A percentile compares a stretch with the other conserved stretches of the same genome.
phyloP scores from a whole-genome alignment of 2,888 invertebrate genomes.

The Pelosia muscerda region DNA sequence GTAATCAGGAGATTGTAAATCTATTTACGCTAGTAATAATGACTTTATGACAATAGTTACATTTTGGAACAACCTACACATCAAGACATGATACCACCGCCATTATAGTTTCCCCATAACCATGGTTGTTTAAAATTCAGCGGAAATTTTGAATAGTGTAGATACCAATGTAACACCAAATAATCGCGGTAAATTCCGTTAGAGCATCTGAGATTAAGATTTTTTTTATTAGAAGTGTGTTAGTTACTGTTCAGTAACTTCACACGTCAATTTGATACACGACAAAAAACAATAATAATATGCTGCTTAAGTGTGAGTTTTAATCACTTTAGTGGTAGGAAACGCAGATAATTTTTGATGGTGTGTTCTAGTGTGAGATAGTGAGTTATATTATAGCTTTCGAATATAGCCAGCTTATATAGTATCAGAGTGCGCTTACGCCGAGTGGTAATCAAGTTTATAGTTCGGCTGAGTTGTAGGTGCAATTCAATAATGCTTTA shows the following conservation, averaged over 20 bases:
- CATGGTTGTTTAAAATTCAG: not conserved
- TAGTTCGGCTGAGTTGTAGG: slow-evolving; percentile 1
- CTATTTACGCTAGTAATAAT: no score
- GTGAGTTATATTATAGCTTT: not conserved
- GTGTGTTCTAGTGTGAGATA: not conserved
- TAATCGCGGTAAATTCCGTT: not conserved
- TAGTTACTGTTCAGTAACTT: not conserved
- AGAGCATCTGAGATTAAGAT: not conserved
- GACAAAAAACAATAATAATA: not conserved
- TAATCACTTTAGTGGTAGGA: no score
- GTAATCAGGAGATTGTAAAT: no score
- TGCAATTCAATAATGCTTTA: slow-evolving; percentile 5
- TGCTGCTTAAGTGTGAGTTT: no score
- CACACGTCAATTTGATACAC: not conserved
- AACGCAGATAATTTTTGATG: not conserved
- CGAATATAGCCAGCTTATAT: not conserved
- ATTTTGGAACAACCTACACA: no score
- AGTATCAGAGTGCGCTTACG: not conserved
- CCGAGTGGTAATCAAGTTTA: slow-evolving; percentile 2
- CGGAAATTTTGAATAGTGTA: not conserved
- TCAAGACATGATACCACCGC: no score
- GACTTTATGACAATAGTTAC: no score
- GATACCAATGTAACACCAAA: not conserved
- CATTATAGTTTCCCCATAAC: not conserved
- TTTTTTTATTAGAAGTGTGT: not conserved